These are phyloP conservation scores for Menidia menidia DNA, from an alignment of 2,797 vertebrate species.

Conservation along the genomic window DNA sequence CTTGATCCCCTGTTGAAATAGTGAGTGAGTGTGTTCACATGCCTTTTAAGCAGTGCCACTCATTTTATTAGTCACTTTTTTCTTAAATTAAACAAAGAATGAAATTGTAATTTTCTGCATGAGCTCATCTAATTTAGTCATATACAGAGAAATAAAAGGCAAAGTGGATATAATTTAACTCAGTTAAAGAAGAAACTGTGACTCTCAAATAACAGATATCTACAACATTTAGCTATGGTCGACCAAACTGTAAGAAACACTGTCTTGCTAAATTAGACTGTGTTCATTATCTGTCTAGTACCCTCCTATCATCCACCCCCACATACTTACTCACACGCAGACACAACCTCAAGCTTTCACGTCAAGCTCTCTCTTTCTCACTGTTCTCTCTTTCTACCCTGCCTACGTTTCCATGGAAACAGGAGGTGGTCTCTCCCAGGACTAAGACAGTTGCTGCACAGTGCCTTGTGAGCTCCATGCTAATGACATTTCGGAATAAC, in stretches of 20 bases:
- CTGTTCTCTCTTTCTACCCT: conserved; percentile 71
- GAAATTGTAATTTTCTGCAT: not conserved
- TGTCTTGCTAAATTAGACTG: conserved; percentile 55
- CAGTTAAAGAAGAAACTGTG: conserved; percentile 13
- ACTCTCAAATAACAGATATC: conserved; percentile 42
- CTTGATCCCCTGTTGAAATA: conserved; percentile 26
- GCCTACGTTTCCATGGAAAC: conserved; percentile 86
- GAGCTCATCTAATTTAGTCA: conserved; percentile 1
- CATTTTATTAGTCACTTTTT: not conserved
- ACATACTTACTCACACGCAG: conserved; percentile 27
- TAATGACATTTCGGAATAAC: conserved; percentile 80
- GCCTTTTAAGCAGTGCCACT: too few species aligned
- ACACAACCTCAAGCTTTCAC: conserved; percentile 47
- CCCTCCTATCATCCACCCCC: conserved; percentile 42
- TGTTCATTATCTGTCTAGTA: conserved; percentile 54
- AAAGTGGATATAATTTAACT: not conserved
- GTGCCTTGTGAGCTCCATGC: conserved; percentile 72
- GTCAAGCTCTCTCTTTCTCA: conserved; percentile 52
- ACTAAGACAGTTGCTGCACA: conserved; percentile 73
- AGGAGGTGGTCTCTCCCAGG: conserved; percentile 79
- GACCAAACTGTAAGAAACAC: conserved; percentile 41
- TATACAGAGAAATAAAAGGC: not conserved
- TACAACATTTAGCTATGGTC: conserved; percentile 38
- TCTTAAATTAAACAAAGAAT: not conserved
- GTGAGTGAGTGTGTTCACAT: not conserved